Conservation (phyloP, 2,797 vertebrate genomes). For the Menidia menidia region DNA sequence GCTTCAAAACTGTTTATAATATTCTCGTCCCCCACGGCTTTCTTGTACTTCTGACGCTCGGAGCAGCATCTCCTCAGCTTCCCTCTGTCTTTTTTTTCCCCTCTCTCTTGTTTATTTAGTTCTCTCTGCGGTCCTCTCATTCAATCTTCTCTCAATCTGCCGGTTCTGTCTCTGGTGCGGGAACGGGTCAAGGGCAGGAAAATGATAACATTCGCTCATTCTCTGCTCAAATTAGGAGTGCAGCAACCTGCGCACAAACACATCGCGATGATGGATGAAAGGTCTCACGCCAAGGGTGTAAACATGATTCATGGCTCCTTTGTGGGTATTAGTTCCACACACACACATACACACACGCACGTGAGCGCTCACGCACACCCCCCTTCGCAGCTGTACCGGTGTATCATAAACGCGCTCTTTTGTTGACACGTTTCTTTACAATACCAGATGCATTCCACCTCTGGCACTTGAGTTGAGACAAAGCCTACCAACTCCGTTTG, state of each 20-base stretch:
- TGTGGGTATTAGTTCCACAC: constrained; percentile 54
- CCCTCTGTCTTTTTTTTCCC: background rate
- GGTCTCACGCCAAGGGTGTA: constrained; percentile 58
- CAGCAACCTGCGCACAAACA: constrained; percentile 42
- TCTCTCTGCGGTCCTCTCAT: constrained; percentile 44
- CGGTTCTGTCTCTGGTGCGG: constrained; percentile 47
- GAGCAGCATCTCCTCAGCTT: constrained; percentile 18
- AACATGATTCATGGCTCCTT: constrained; percentile 71
- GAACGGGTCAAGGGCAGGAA: constrained; percentile 78
- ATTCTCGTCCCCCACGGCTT: constrained; percentile 22
- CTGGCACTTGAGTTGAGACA: constrained; percentile 69
- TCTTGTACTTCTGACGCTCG: constrained; percentile 39
- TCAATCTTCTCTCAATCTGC: constrained; percentile 68
- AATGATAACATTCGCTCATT: constrained; percentile 79
- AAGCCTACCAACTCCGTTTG: constrained; percentile 61
- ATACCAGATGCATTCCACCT: constrained; percentile 69
- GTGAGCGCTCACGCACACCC: constrained; percentile 2
- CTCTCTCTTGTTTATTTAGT: constrained; percentile 49
- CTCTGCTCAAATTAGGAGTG: constrained; percentile 68
- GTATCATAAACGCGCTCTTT: constrained; percentile 55
- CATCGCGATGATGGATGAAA: constrained; percentile 66
- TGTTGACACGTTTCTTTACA: constrained; percentile 63
- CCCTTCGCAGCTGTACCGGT: constrained; percentile 26
- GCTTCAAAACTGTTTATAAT: constrained; percentile 56
- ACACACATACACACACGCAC: constrained; percentile 28